A percentile compares a stretch with the other conserved stretches of the same genome.
Evolutionary conservation across 1,140 invertebrate genomes (phyloP).

Genomic region (Drosophila subpulchrella): DNA sequence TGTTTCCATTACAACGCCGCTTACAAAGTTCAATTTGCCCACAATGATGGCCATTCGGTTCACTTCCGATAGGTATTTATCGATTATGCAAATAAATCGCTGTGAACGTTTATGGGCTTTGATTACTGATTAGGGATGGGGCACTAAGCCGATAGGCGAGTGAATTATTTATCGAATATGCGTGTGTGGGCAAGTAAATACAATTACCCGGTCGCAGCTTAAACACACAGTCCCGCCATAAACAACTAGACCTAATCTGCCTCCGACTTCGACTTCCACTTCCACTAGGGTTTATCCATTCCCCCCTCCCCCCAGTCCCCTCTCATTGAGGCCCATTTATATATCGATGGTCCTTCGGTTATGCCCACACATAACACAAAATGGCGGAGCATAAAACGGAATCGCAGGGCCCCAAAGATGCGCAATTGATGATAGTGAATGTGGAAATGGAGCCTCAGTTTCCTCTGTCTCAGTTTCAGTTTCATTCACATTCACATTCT

Average conservation of each 20-base stretch:
- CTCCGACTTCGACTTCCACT: constrained; percentile 7
- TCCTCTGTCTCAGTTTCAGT: not conserved
- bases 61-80: constrained; percentile 14
- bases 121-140: constrained; percentile 14
- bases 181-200: constrained; percentile 39
- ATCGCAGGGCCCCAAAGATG: constrained; percentile 58
- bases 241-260: constrained; percentile 50
- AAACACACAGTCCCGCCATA: constrained; percentile 31
- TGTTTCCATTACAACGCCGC: constrained; percentile 5
- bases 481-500: not conserved
- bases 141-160: constrained; percentile 36
- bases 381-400: constrained; percentile 69
- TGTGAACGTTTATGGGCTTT: not conserved
- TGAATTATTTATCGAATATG: constrained; percentile 54
- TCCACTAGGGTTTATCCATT: not conserved
- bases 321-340: constrained; percentile 14
- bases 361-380: constrained; percentile 63
- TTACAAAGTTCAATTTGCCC: constrained; percentile 7
- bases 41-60: not conserved
- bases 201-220: constrained; percentile 32
- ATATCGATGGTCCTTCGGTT: constrained; percentile 34
- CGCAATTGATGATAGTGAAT: constrained; percentile 78
- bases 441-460: constrained; percentile 9
- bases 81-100: constrained; percentile 39
- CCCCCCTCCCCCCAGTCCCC: not conserved